These are phyloP conservation scores for Diorhabda carinulata DNA, from an alignment of 1,140 invertebrate species.

Conservation along the genomic window DNA sequence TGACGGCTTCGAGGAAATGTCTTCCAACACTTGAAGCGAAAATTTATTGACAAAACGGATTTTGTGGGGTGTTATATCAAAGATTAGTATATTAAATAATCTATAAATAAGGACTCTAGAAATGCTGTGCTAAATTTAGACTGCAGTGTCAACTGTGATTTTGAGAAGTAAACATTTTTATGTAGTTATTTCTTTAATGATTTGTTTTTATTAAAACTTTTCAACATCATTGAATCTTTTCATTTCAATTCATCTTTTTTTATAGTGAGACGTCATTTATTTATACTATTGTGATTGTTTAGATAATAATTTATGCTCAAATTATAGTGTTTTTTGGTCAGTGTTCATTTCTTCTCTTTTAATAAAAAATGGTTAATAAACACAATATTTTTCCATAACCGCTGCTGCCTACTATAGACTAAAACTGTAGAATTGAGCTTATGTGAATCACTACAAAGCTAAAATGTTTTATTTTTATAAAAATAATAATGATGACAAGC, in stretches of 20 bases:
- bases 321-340: slow-evolving; percentile 22
- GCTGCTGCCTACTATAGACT: neutral
- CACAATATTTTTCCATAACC: slow-evolving; percentile 11
- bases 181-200: neutral
- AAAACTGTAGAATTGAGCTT: no score
- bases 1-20: neutral
- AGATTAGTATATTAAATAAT: neutral
- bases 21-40: neutral
- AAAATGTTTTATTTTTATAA: no score
- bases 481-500: no score
- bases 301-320: slow-evolving; percentile 21
- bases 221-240: slow-evolving; percentile 12
- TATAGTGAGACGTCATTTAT: slow-evolving; percentile 27
- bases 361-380: no score
- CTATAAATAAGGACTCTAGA: slow-evolving; percentile 10
- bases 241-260: slow-evolving; percentile 5
- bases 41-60: neutral
- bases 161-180: slow-evolving; percentile 5
- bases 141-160: slow-evolving; percentile 20
- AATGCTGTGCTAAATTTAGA: slow-evolving; percentile 19
- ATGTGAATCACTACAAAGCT: no score
- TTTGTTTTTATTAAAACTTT: slow-evolving; percentile 1
- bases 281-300: slow-evolving; percentile 28
- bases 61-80: neutral
- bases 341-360: slow-evolving; percentile 11